Evolutionary conservation across 2,113 vertebrate genomes (phyloP), one percentile per base, ranked within the genome.

Genomic region (Toxostoma redivivum): DNA sequence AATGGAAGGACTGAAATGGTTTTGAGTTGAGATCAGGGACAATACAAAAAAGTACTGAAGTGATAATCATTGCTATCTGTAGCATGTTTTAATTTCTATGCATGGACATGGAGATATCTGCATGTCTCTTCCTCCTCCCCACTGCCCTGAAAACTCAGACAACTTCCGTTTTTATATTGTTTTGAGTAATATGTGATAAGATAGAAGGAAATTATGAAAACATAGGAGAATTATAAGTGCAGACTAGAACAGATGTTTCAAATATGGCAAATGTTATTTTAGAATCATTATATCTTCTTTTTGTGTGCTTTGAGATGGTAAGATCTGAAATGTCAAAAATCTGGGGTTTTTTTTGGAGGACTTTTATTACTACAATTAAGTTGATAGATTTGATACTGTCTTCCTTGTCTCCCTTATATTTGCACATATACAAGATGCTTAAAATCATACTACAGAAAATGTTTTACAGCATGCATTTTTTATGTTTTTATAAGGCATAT

Each of bases 221-320:
- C 78, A 79, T 4, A 5, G 28, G 37, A 89, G 70, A 79, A 82
- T 25, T 82, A 23, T 37, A 95, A 93, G 38, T 56, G 73, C 37
- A 93, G 66, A 57, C n/a, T 65, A 37, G 2, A 96, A 35, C 92
- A 97, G 90, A 94, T 93, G 92, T 90, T 95, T 79, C 70, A 92
- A 82, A 85, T 88, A 85, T 0, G 5, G 70, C 45, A 93, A 96
- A 88, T 65, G 78, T 90, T 95, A 48, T 61, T 91, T 90, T 82
- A 88, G 70, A 31, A 88, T 90, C 54, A n/a, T 90, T 93, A 24
- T 61, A 85, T 80, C 74, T 76, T 87, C 28, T 25, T 72, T 72
- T 65, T 85, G 15, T 65, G 69, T 1, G 1, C 82, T 90, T 92
- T 53, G 24, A 85, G n/a, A 88, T 30, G 4, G 51, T 3, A 5